These are phyloP conservation scores for Nineta flava DNA, from an alignment of 2,888 invertebrate species.

Conservation along the genomic window DNA sequence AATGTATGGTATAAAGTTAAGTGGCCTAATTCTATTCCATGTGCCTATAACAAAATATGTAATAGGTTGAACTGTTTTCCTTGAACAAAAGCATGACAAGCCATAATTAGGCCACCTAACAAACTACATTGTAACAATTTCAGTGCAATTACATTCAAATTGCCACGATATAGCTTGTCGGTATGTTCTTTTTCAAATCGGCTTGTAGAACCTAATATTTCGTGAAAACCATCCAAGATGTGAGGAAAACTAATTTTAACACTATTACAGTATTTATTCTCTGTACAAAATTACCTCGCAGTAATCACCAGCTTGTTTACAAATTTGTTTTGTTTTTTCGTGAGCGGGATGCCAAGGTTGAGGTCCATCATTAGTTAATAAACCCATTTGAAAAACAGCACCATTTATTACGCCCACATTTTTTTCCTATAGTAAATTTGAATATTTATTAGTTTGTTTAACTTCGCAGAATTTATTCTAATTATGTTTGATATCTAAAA, in stretches of 20 bases:
- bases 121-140: no score
- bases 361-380: slow-evolving; percentile 59
- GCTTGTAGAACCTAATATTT: no score
- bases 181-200: no score
- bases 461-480: no score
- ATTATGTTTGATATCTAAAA: no score
- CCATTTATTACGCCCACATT: slow-evolving; percentile 74
- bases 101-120: no score
- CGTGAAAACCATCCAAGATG: no score
- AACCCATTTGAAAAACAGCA: slow-evolving; percentile 65
- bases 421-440: slow-evolving; percentile 31
- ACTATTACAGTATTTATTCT: no score
- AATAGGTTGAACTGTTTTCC: not conserved
- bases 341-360: slow-evolving; percentile 69
- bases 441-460: not conserved
- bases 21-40: slow-evolving; percentile 50
- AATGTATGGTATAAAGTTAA: slow-evolving; percentile 48
- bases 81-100: not conserved
- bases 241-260: no score
- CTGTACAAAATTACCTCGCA: slow-evolving; percentile 48
- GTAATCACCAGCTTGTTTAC: slow-evolving; percentile 42
- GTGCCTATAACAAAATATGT: slow-evolving; percentile 24
- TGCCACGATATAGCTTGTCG: no score
- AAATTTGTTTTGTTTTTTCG: slow-evolving; percentile 41
- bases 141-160: no score